Conservation (phyloP, 2,888 invertebrate species). For the Limnephilus rhombicus region DNA sequence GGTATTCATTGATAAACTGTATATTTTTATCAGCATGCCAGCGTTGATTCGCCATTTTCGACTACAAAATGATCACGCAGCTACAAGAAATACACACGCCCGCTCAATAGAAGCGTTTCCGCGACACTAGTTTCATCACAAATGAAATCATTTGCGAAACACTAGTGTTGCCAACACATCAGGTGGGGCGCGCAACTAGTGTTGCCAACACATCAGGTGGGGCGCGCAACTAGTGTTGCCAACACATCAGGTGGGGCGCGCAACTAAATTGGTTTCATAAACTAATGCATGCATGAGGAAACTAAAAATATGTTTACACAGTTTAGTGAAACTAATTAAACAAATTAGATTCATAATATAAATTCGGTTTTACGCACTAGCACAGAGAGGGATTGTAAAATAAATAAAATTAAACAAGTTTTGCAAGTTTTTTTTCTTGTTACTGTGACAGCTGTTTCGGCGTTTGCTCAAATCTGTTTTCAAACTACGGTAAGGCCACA, state of each 20-base stretch:
- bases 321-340: neutral
- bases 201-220: neutral
- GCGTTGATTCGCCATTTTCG: conserved; percentile 2
- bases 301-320: neutral
- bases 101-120: neutral
- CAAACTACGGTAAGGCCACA: too few relatives aligned
- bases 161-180: neutral
- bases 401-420: too few relatives aligned
- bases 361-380: too few relatives aligned
- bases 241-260: neutral
- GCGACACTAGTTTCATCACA: conserved; percentile 1
- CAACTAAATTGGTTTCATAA: neutral
- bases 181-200: neutral
- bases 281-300: neutral
- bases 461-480: too few relatives aligned
- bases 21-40: conserved; percentile 22
- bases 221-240: too few relatives aligned
- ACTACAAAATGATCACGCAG: neutral
- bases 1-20: conserved; percentile 24
- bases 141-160: neutral
- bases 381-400: too few relatives aligned
- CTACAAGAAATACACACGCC: neutral
- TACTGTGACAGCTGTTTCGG: too few relatives aligned
- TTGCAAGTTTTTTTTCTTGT: too few relatives aligned
- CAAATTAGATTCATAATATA: neutral